A percentile compares a stretch with the other conserved stretches of the same genome.
phyloP scores from a whole-genome alignment of 1,140 invertebrate genomes.

The Rhopalosiphum maidis region DNA sequence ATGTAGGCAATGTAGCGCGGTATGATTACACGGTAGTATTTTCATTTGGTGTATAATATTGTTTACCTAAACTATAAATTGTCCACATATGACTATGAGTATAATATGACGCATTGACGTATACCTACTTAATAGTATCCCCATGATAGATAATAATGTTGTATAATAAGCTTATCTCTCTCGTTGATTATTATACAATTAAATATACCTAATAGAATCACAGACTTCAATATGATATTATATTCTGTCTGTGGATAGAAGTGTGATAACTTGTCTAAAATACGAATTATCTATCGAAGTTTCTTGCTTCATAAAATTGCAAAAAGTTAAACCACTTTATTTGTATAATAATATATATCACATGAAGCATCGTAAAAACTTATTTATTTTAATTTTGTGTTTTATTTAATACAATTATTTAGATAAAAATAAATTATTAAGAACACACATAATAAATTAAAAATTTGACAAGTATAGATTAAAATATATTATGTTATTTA shows the following conservation, averaged over 20 bases:
- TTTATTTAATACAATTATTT: background rate
- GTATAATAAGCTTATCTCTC: background rate
- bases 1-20: background rate
- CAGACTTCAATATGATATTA: background rate
- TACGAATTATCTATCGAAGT: background rate
- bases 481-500: background rate
- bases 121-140: background rate
- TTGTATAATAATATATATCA: background rate
- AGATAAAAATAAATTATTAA: background rate
- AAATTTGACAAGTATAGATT: slow-evolving; percentile 10
- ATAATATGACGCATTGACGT: background rate
- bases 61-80: background rate
- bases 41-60: background rate
- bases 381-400: background rate
- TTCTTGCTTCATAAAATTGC: background rate
- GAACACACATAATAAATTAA: background rate
- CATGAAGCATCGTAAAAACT: background rate
- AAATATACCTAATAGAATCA: background rate
- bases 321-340: background rate
- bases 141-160: background rate
- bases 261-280: background rate
- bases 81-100: background rate
- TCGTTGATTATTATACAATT: background rate
- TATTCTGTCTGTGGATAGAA: background rate
- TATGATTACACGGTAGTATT: background rate